Base-by-base conservation (phyloP, 2,888 invertebrate species). In the Folsomia candida region DNA sequence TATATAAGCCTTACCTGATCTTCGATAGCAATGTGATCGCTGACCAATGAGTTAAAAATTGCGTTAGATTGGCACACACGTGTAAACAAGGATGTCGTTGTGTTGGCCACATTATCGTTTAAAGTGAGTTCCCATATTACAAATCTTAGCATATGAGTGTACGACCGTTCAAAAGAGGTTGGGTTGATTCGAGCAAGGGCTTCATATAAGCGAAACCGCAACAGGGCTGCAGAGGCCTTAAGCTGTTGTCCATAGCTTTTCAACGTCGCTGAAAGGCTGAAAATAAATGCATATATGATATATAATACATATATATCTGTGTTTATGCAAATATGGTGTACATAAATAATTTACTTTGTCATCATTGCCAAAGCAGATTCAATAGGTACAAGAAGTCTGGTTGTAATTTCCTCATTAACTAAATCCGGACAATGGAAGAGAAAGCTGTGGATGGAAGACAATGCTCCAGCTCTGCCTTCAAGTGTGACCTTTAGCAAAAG, bases 291-390 rank as follows among this genome's bases (percentile, higher is more conserved):
- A 37, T 14, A 37, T 37, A 73, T 65, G n/a, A n/a, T n/a, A n/a
- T n/a, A n/a, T n/a, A n/a, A n/a, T n/a, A n/a, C n/a, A 58, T 25
- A 11, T n/a, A 25, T 58, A 11, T 9, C 22, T 3, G 11, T 3
- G 26, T 20, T 22, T 58, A n/a, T 20, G 3, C 18, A 67, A 18
- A 1, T 62, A 28, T 26, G 18, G 3, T 67, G 22, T 65, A 66
- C n/a, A n/a, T n/a, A n/a, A 14, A 54, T 11, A 3, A 83, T 88
- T 87, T 86, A 96, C 95, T 94, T 95, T 51, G 93, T 90, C 76
- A 97, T 87, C 89, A 98, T 97, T 61, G 94, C 92, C 25, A 98
- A 87, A 14, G 97, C 97, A 79, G 95, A 94, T 84, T 98, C 97
- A 68, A 98, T 91, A 0, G 97, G 97, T 3, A 91, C 90, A 25